These are phyloP conservation scores for Drosophila meridionalis DNA, from an alignment of 2,888 invertebrate species.

Conservation along the genomic window DNA sequence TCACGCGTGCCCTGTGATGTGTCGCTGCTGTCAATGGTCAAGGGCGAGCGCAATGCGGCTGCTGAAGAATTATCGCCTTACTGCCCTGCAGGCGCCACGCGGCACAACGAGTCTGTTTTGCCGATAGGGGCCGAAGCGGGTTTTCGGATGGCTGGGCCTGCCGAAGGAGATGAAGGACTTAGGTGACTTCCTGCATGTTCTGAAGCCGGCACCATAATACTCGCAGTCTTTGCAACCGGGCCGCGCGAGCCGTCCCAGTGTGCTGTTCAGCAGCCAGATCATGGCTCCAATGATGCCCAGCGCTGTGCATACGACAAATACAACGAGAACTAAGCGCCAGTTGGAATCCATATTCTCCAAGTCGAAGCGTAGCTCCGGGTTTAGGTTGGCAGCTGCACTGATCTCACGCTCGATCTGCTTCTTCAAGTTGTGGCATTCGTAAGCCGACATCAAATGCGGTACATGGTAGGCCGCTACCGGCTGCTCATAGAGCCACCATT, in stretches of 20 bases:
- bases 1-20: conserved; percentile 11
- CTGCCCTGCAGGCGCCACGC: not conserved
- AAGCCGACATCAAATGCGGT: conserved; percentile 43
- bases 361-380: not conserved
- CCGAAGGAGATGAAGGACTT: conserved; percentile 48
- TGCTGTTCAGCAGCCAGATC: conserved; percentile 28
- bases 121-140: conserved; percentile 33
- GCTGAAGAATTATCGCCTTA: conserved; percentile 22
- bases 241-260: conserved; percentile 23
- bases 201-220: not conserved
- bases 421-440: conserved; percentile 57
- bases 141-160: conserved; percentile 16
- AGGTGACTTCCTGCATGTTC: conserved; percentile 1
- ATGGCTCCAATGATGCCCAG: conserved; percentile 25
- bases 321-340: conserved; percentile 22
- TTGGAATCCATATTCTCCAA: conserved; percentile 2
- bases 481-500: conserved; percentile 57
- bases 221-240: conserved; percentile 1
- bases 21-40: conserved; percentile 25
- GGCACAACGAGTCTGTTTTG: conserved; percentile 22
- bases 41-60: conserved; percentile 6
- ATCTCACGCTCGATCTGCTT: conserved; percentile 33
- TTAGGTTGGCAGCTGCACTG: not conserved
- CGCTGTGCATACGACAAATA: conserved; percentile 14
- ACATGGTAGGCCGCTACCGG: conserved; percentile 19